Evolutionary conservation across 1,140 invertebrate genomes (phyloP).

Genomic region (Copidosoma floridanum): DNA sequence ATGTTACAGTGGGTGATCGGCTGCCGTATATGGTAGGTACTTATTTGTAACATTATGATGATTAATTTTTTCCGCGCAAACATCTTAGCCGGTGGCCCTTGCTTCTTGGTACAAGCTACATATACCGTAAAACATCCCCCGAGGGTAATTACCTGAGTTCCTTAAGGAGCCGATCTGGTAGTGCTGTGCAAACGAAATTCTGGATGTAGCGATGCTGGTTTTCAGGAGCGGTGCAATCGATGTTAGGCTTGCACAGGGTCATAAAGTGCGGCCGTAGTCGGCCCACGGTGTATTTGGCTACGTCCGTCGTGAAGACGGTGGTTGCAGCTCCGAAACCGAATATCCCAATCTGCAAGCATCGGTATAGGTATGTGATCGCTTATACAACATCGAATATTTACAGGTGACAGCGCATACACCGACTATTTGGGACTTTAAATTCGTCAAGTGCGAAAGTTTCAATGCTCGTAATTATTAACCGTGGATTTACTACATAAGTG

Average conservation of each 20-base stretch:
- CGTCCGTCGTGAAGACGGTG: constrained; percentile 81
- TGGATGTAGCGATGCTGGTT: constrained; percentile 66
- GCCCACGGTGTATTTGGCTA: constrained; percentile 90
- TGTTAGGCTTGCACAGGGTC: constrained; percentile 66
- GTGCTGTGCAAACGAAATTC: constrained; percentile 63
- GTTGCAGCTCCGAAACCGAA: constrained; percentile 84
- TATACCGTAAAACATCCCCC: too few relatives aligned
- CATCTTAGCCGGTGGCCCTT: too few relatives aligned
- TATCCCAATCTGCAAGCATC: constrained; percentile 61
- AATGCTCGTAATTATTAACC: too few relatives aligned
- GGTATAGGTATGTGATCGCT: neutral
- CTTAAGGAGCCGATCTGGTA: constrained; percentile 63
- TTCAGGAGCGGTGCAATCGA: constrained; percentile 58
- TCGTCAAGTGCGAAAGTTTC: too few relatives aligned
- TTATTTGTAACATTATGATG: too few relatives aligned
- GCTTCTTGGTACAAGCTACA: too few relatives aligned
- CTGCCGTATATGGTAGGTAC: too few relatives aligned
- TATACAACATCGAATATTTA: neutral
- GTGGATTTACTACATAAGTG: too few relatives aligned
- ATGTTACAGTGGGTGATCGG: too few relatives aligned
- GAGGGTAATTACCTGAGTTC: constrained; percentile 61
- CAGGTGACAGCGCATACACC: neutral
- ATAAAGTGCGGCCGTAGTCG: constrained; percentile 91
- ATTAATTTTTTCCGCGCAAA: too few relatives aligned
- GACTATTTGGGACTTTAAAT: too few relatives aligned